Conservation (phyloP, 2,888 invertebrate species). For the Ophioninae sp. region DNA sequence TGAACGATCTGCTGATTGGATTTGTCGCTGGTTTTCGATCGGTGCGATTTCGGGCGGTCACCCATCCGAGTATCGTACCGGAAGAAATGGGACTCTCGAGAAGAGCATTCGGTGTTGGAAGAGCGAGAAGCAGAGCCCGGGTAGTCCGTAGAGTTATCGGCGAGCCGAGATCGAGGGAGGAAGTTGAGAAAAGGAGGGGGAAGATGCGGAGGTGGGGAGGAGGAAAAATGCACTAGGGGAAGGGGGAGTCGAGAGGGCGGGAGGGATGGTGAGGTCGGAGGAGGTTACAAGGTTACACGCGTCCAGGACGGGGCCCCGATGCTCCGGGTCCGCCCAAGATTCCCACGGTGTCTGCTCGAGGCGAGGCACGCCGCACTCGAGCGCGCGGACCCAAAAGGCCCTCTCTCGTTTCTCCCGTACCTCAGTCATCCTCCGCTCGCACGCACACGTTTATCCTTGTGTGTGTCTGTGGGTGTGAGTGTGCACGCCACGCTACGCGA, state of each 20-base stretch:
- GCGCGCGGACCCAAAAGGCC: conserved; percentile 51
- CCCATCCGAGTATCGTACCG: too few relatives aligned
- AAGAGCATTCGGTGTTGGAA: too few relatives aligned
- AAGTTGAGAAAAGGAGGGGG: conserved; percentile 20
- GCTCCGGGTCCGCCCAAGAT: conserved; percentile 78
- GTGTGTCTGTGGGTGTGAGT: conserved; percentile 47
- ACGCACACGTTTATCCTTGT: conserved; percentile 67
- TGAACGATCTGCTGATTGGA: too few relatives aligned
- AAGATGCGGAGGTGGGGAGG: conserved; percentile 28
- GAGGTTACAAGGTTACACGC: conserved; percentile 78
- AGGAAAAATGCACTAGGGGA: conserved; percentile 27
- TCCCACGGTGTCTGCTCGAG: conserved; percentile 80
- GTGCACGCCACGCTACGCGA: conserved; percentile 74
- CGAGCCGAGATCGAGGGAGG: background rate
- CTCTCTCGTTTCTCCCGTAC: conserved; percentile 56
- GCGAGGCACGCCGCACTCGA: conserved; percentile 68
- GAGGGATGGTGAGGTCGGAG: conserved; percentile 72
- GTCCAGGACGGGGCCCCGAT: conserved; percentile 76
- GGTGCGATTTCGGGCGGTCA: too few relatives aligned
- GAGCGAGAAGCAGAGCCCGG: too few relatives aligned
- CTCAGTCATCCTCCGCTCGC: conserved; percentile 62
- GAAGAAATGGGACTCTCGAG: too few relatives aligned
- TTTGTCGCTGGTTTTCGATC: too few relatives aligned
- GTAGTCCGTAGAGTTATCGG: background rate
- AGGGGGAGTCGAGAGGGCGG: conserved; percentile 50